Conservation (phyloP, 2,888 invertebrate species). For the Plusia festucae region DNA sequence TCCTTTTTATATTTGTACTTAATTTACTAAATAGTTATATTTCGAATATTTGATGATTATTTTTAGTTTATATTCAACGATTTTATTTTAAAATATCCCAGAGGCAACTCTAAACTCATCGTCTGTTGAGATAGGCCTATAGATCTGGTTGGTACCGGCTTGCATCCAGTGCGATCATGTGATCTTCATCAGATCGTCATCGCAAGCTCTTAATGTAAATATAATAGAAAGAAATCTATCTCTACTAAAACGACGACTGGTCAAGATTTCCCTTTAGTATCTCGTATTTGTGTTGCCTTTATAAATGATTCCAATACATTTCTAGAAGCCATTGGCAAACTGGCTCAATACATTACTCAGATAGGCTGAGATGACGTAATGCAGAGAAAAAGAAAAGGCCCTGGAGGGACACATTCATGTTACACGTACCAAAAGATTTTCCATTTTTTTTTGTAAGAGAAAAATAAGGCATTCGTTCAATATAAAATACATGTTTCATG, state of each 20-base stretch:
- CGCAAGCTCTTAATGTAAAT: too few species aligned
- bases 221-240: too few species aligned
- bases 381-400: background rate
- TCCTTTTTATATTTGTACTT: too few species aligned
- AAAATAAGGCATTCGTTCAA: slow-evolving; percentile 10
- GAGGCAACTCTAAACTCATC: too few species aligned
- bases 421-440: slow-evolving; percentile 8
- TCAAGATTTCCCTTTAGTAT: background rate
- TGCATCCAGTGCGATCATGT: too few species aligned
- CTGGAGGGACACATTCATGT: background rate
- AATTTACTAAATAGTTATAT: too few species aligned
- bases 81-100: too few species aligned
- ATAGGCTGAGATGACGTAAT: background rate
- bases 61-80: too few species aligned
- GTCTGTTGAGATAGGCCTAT: too few species aligned
- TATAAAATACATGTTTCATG: background rate
- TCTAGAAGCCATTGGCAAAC: slow-evolving; percentile 1
- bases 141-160: too few species aligned
- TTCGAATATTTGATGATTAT: too few species aligned
- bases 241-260: background rate
- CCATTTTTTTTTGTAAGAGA: background rate
- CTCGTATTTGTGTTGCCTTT: background rate
- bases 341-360: background rate
- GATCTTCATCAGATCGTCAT: too few species aligned
- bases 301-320: background rate